Evolutionary conservation across 2,888 invertebrate genomes (phyloP).

Genomic region (Halictus ligatus): DNA sequence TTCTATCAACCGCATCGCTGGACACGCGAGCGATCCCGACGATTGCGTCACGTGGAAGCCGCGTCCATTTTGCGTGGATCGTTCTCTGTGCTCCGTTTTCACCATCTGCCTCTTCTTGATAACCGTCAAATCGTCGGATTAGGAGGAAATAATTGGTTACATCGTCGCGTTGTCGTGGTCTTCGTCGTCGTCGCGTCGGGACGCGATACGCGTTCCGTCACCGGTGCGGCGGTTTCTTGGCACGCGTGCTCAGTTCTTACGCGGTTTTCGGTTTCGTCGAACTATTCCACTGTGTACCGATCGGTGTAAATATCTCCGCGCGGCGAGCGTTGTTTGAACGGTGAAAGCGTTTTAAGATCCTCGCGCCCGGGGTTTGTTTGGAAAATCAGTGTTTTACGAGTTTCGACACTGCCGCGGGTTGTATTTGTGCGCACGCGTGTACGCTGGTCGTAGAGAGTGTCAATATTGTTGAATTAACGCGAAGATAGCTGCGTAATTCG

Average conservation of each 20-base stretch:
- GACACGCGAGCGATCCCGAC: slow-evolving; percentile 1
- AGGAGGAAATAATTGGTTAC: not conserved
- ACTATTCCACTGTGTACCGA: not conserved
- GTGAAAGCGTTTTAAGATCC: slow-evolving; percentile 7
- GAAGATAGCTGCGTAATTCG: not conserved
- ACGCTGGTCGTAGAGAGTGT: not conserved
- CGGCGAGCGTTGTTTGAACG: not conserved
- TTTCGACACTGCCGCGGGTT: not conserved
- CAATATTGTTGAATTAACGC: not conserved
- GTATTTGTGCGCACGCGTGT: not conserved
- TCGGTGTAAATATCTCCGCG: slow-evolving; percentile 1
- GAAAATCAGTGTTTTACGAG: not conserved
- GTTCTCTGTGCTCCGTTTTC: not conserved
- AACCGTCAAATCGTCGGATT: not conserved
- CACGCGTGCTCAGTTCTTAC: slow-evolving; percentile 23
- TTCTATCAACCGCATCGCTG: slow-evolving; percentile 27
- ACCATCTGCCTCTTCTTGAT: slow-evolving; percentile 21
- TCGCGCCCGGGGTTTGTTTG: not conserved
- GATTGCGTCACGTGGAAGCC: not conserved
- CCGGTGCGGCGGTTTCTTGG: slow-evolving; percentile 1
- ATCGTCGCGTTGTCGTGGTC: not conserved
- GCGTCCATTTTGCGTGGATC: not conserved
- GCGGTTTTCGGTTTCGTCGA: slow-evolving; percentile 13
- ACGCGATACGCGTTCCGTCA: not conserved
- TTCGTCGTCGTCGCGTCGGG: not conserved